Conservation (phyloP, 2,797 vertebrate species). For the Ctenopoma multispine region DNA sequence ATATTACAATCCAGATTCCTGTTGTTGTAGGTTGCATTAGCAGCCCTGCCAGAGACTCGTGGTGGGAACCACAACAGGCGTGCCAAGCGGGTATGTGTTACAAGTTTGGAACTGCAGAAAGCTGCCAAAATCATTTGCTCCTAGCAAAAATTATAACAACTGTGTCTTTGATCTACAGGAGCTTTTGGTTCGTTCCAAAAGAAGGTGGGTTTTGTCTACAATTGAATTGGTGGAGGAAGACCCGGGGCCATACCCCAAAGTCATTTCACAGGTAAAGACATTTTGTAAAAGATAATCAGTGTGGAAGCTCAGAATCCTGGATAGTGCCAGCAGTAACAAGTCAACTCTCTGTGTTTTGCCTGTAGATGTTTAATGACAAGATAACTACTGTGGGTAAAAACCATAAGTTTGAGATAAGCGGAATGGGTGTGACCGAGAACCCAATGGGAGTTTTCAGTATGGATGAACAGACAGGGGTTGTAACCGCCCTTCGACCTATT, state of each 20-base stretch:
- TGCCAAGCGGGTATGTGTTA: constrained; percentile 64
- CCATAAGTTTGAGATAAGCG: constrained; percentile 78
- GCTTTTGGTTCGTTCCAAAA: constrained; percentile 80
- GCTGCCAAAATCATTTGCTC: background rate
- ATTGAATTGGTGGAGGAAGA: constrained; percentile 86
- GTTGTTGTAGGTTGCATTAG: constrained; percentile 46
- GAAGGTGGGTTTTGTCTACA: constrained; percentile 89
- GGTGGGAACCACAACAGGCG: background rate
- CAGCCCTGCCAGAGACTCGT: constrained; percentile 18
- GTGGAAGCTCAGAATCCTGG: background rate
- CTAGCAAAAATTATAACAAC: background rate
- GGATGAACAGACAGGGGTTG: constrained; percentile 45
- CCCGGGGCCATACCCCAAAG: constrained; percentile 76
- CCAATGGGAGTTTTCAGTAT: constrained; percentile 83
- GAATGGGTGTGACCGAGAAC: constrained; percentile 73
- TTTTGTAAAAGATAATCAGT: background rate
- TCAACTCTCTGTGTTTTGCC: constrained; percentile 9
- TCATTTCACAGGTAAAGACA: constrained; percentile 70
- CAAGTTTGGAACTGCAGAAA: background rate
- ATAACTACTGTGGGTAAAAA: accelerated
- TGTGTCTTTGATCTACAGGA: constrained; percentile 60
- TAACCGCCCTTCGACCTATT: constrained; percentile 69
- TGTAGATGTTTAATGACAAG: constrained; percentile 85
- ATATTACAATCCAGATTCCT: background rate
- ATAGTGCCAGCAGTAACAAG: background rate